Evolutionary conservation across 2,113 vertebrate species (phyloP).

Genomic region (Carassius carassius): DNA sequence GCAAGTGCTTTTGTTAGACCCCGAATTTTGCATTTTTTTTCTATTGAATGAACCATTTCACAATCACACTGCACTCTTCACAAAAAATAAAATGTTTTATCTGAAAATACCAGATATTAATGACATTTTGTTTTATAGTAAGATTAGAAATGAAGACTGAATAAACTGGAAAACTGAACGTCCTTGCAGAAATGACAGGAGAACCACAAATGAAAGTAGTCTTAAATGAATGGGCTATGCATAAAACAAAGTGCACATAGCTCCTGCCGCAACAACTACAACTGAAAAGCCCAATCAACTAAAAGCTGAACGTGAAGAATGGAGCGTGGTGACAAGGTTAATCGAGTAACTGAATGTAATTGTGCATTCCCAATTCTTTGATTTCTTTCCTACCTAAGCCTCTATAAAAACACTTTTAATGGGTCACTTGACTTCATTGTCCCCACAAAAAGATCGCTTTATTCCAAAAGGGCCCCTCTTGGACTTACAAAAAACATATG

Average conservation of each 20-base stretch:
- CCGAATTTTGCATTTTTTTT: not conserved
- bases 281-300: not conserved
- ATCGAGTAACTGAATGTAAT: slow-evolving; percentile 1
- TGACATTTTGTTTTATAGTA: not conserved
- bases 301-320: slow-evolving; percentile 4
- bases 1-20: not conserved
- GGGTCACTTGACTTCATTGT: slow-evolving; percentile 37
- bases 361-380: not conserved
- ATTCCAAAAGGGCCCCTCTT: slow-evolving; percentile 40
- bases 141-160: not conserved
- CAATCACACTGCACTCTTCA: not conserved
- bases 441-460: slow-evolving; percentile 14
- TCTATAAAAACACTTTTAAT: slow-evolving; percentile 25
- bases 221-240: not conserved
- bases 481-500: slow-evolving; percentile 65
- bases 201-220: not conserved
- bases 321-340: not conserved
- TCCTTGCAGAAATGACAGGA: not conserved
- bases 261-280: not conserved
- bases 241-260: not conserved
- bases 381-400: slow-evolving; percentile 16
- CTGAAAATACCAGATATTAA: not conserved
- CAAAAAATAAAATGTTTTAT: not conserved
- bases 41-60: slow-evolving; percentile 3
- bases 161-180: not conserved